phyloP scores from a whole-genome alignment of 2,888 invertebrate genomes.

The Cheilosia variabilis region DNA sequence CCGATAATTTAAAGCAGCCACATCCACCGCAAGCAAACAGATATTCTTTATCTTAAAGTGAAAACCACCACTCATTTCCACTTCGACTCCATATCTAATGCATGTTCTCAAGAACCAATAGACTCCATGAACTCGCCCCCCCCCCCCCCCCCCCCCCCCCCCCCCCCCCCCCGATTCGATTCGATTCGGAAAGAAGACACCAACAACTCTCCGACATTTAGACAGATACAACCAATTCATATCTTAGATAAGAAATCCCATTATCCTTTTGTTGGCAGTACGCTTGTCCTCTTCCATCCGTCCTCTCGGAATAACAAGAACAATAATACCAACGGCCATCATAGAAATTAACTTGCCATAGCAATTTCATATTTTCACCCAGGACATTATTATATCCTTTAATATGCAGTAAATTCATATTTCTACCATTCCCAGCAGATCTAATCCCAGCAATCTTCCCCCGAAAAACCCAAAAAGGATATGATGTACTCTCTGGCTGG shows the following conservation, averaged over 20 bases:
- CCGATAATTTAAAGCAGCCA: neutral
- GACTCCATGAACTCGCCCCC: constrained; percentile 9
- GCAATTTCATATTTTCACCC: constrained; percentile 76
- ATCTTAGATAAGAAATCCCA: constrained; percentile 74
- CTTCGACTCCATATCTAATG: constrained; percentile 14
- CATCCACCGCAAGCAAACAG: neutral
- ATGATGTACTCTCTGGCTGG: constrained; percentile 62
- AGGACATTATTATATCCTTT: constrained; percentile 76
- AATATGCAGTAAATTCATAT: constrained; percentile 76
- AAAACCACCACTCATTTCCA: neutral
- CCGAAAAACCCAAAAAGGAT: constrained; percentile 73
- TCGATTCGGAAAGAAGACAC: constrained; percentile 54
- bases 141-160: no score
- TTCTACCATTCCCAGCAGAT: constrained; percentile 74
- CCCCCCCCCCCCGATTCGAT: no score
- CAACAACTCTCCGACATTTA: constrained; percentile 65
- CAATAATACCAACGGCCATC: constrained; percentile 75
- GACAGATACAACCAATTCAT: constrained; percentile 73
- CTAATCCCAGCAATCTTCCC: constrained; percentile 73
- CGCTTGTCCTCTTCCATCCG: constrained; percentile 14
- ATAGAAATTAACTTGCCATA: constrained; percentile 75
- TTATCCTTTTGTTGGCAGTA: constrained; percentile 71
- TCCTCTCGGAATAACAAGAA: constrained; percentile 51
- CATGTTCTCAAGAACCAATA: constrained; percentile 27
- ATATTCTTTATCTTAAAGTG: constrained; percentile 18